phyloP scores from a whole-genome alignment of 2,113 vertebrate genomes.

The Pangasianodon hypophthalmus region DNA sequence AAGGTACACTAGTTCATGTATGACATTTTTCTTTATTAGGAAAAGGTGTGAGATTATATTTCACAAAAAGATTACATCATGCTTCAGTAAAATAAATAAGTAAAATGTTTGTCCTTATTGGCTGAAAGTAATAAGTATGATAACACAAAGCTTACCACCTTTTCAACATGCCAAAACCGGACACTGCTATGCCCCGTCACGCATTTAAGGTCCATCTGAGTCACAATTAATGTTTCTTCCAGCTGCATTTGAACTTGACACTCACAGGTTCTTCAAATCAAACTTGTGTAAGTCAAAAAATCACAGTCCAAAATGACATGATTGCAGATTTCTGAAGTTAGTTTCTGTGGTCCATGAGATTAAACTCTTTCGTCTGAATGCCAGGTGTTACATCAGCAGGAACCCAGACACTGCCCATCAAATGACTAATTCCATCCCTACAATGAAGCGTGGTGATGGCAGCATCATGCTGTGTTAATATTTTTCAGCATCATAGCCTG shows the following conservation, averaged over 20 bases:
- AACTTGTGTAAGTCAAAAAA: background rate
- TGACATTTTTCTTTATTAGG: background rate
- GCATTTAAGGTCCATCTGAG: background rate
- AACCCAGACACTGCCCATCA: background rate
- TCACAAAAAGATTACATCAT: background rate
- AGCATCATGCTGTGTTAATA: background rate
- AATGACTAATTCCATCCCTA: background rate
- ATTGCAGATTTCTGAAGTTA: background rate
- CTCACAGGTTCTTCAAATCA: background rate
- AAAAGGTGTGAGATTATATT: background rate
- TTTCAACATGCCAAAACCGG: background rate
- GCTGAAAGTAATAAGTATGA: background rate
- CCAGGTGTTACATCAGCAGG: constrained; percentile 10
- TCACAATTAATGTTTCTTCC: background rate
- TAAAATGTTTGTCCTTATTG: background rate
- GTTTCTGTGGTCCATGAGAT: background rate
- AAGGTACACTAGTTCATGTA: background rate
- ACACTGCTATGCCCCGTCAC: background rate
- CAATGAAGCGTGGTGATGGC: background rate
- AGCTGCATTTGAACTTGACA: background rate
- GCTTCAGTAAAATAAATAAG: background rate
- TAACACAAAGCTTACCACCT: background rate
- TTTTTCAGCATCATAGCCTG: background rate
- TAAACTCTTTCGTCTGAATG: background rate
- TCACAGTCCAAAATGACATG: background rate